Percentiles rank a stretch among this genome's conserved stretches.
phyloP scores from a whole-genome alignment of 2,797 vertebrate genomes.

The Dermochelys coriacea region DNA sequence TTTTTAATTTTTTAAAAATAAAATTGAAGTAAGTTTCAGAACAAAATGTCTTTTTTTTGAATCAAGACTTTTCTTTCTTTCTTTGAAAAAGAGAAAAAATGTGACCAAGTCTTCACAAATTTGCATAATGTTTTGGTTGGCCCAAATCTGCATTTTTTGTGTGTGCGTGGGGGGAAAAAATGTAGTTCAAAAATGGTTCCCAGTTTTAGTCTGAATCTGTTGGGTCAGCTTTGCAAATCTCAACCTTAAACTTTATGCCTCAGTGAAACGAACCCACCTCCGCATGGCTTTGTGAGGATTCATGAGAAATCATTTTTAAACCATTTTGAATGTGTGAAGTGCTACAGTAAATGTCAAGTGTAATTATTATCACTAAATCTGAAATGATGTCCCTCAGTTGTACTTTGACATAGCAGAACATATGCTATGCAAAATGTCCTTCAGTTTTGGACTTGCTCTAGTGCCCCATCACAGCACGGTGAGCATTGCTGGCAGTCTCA shows the following conservation, averaged over 20 bases:
- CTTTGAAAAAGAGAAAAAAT: neutral
- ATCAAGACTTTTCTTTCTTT: no score
- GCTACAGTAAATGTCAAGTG: neutral
- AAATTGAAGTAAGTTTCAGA: neutral
- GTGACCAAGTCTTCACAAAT: neutral
- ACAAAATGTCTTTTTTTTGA: neutral
- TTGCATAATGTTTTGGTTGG: neutral
- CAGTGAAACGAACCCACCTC: neutral
- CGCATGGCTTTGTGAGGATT: neutral
- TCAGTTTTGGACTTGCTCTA: neutral
- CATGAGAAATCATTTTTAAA: neutral
- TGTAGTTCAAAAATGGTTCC: neutral
- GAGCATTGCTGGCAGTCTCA: neutral
- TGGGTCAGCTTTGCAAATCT: neutral
- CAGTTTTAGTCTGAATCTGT: neutral
- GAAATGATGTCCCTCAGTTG: neutral
- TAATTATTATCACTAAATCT: neutral
- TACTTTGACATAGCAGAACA: neutral
- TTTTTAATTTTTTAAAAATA: neutral
- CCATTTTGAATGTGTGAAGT: neutral
- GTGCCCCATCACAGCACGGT: neutral
- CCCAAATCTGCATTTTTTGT: neutral
- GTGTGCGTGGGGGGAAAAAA: neutral
- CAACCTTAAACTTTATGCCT: neutral
- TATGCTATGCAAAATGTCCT: neutral